Conservation (phyloP, 2,797 vertebrate genomes). For the Oreochromis mossambicus region DNA sequence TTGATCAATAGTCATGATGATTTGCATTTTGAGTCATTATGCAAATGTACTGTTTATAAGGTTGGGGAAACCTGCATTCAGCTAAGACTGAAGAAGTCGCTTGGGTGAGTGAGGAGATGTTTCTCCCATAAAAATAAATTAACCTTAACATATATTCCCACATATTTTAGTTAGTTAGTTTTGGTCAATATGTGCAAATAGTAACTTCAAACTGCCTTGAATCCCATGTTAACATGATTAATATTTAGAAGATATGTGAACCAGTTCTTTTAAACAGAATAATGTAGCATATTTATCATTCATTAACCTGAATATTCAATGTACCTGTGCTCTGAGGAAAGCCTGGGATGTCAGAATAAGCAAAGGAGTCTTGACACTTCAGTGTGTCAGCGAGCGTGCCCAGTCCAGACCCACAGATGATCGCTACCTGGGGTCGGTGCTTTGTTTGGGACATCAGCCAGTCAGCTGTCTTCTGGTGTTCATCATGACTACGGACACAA, state of each 20-base stretch:
- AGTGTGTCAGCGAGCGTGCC: conserved; percentile 79
- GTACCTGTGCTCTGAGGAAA: conserved; percentile 85
- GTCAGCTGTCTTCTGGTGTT: conserved; percentile 77
- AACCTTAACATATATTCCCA: not conserved
- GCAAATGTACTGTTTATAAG: not conserved
- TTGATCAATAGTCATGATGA: not conserved
- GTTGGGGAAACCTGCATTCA: too few relatives aligned
- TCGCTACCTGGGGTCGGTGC: conserved; percentile 79
- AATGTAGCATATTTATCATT: not conserved
- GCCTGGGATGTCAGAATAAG: conserved; percentile 79
- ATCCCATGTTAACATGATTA: not conserved
- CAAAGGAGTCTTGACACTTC: conserved; percentile 72
- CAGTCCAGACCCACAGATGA: conserved; percentile 83
- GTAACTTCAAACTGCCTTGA: not conserved
- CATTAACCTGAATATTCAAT: not conserved
- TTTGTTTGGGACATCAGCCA: conserved; percentile 79
- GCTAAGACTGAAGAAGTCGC: not conserved
- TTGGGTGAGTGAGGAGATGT: not conserved
- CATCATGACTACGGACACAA: conserved; percentile 68
- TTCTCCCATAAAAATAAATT: not conserved
- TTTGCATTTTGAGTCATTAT: not conserved
- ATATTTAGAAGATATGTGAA: not conserved
- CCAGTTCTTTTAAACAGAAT: not conserved
- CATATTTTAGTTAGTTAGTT: not conserved
- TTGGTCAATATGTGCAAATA: not conserved